Base-by-base conservation (phyloP, 2,888 invertebrate species). In the Tenthredo scrophulariae region DNA sequence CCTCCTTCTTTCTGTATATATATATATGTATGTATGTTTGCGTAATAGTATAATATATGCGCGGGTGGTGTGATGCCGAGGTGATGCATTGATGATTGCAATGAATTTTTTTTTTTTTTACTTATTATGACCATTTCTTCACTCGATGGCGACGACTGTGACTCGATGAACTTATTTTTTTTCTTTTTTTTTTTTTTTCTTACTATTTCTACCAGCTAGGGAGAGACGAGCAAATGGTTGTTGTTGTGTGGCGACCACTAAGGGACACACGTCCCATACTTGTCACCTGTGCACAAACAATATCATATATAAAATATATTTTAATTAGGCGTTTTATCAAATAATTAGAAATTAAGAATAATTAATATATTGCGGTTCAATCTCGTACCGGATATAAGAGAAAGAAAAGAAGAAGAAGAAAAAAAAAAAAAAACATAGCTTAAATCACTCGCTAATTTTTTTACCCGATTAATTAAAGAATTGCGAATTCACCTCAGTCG, bases 221-320 rank as follows among this genome's bases (percentile, higher is more conserved):
- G 89, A 90, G 89, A 91, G 91, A 91, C 90, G 92, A 91, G 89
- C 89, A 90, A 91, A 88, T 87, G 87, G 89, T 87, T 87, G 85
- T 86, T 88, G 89, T 88, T 88, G 87, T 87, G 86, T 87, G 89
- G 89, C 89, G 90, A 91, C 89, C 88, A 87, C 89, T 88, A 87
- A 88, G 88, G 89, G 88, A 89, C 88, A 88, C 90, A 90, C 85
- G 88, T 89, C 88, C 90, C 89, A 89, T 90, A 90, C 89, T 90
- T 88, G 91, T 91, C 91, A 92, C 91, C 92, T 92, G 89, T 26
- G n/a, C 15, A 67, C n/a, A 37, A 9, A 54, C 10, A 67, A 29
- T 18, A 29, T 77, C 5, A 77, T 13, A n/a, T 18, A 40, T 50
- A 33, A 46, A 22, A 13, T 26, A 74, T 54, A 7, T 54, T 7